Percentiles rank a stretch among this genome's conserved stretches.
Conservation (phyloP, 1,140 invertebrate genomes). For the Leptinotarsa undecemlineata region DNA sequence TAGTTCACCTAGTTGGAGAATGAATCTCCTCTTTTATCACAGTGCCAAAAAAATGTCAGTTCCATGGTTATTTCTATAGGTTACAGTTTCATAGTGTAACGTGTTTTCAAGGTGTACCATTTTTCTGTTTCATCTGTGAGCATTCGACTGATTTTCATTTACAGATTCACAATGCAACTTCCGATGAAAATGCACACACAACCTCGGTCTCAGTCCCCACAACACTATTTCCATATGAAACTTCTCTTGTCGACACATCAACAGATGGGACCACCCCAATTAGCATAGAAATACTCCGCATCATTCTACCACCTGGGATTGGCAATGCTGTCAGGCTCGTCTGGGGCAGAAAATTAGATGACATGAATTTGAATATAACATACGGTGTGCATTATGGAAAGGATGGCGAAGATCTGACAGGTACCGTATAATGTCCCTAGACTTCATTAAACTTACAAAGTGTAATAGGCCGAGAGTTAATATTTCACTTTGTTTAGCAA, state of each 20-base stretch:
- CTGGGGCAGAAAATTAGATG: constrained; percentile 30
- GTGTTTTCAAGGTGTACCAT: neutral
- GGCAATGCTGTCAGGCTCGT: constrained; percentile 32
- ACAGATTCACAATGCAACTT: constrained; percentile 3
- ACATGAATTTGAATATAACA: constrained; percentile 31
- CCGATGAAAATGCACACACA: neutral
- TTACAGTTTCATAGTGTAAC: no score
- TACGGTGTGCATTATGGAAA: constrained; percentile 33
- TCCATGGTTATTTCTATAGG: no score
- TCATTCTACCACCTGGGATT: constrained; percentile 33
- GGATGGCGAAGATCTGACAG: constrained; percentile 28
- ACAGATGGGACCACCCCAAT: neutral
- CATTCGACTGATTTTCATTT: neutral
- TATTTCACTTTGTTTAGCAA: neutral
- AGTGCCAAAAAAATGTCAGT: no score
- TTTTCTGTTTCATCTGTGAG: neutral
- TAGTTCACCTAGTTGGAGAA: no score
- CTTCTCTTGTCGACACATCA: neutral
- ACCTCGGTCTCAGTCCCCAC: neutral
- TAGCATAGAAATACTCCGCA: constrained; percentile 33
- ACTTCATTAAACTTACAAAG: no score
- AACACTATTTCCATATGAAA: neutral
- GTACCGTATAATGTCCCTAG: neutral
- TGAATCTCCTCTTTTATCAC: no score
- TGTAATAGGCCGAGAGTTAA: no score